Base-by-base conservation (phyloP, 2,113 vertebrate genomes). In the Scytalopus superciliaris region DNA sequence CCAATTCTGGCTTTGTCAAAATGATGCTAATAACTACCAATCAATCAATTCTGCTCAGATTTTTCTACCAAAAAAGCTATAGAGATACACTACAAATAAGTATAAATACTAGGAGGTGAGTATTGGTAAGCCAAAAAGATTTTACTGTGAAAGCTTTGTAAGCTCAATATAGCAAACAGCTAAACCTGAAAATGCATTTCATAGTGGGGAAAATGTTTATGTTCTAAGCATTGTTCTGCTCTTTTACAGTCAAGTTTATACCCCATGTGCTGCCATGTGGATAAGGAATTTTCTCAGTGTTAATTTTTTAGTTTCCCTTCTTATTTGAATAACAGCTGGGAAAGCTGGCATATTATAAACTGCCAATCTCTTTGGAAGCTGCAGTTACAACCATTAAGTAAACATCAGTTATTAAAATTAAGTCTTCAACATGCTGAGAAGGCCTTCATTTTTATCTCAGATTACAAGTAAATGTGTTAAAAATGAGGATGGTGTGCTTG, bases 321-420 rank as follows among this genome's bases (percentile, higher is more conserved):
- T 81, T 89, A 57, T 94, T 90, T 94, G 91, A 97, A 94, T 95
- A 98, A 95, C 89, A 98, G 92, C 96, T 97, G 87, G 94, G 87
- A 97, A 92, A 69, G 50, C 74, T 94, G 76, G 57, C 69, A 14
- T 87, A 90, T 92, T 92, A 92, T 60, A 92, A 97, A 62, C 91
- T 97, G 96, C 89, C 97, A 97, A 69, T 98, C 97, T 97, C 70
- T 91, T 80, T 39, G 73, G 97, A 97, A 96, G 92, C 83, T 93
- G 70, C 92, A 96, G 96, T 97, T 97, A 96, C 81, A 93, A 96
- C 84, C 62, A 97, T 97, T 98, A 98, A 97, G 96, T 97, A 98
- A 97, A 87, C 93, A 97, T 93, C 87, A 93, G 95, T 97, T 98
- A 98, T 97, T 97, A 97, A 97, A 97, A 92, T 84, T 67, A 90